Evolutionary conservation across 2,797 vertebrate species (phyloP), one percentile per base, ranked within the genome.

Genomic region (Coilia nasus): DNA sequence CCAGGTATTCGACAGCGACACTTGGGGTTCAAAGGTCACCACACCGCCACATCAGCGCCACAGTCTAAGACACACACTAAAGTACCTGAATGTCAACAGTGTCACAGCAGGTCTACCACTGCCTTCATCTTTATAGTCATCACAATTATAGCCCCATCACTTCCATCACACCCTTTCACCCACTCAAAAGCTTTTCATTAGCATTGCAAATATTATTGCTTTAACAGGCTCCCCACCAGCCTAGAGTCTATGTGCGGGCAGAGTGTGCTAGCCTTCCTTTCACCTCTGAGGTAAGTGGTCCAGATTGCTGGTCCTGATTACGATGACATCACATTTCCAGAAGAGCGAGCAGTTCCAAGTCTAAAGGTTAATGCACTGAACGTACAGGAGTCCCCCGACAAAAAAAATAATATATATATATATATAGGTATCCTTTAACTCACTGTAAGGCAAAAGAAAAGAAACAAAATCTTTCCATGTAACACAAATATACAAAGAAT

Each of bases 191-290:
- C 83, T 85, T 83, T 86, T 81, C 84, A 41, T 41, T 86, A 86
- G 44, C 64, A 86, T 71, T 46, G 50, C 35, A 54, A 85, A 86
- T 41, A 90, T 94, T 95, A 96, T 96, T 95, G 94, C 94, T 95
- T 91, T 86, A 57, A 84, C 57, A 86, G 85, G 64, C 83, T 85
- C 25, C 83, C 81, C 56, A 50, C 31, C 59, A 81, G 17, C 35
- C 71, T 41, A 35, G 75, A 84, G 85, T 87, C 87, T 87, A 85
- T 87, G 87, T 89, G 91, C 86, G 86, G 85, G 64, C 82, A 86
- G 17, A 86, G 64, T 85, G 86, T 85, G 82, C 47, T 81, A 12
- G 87, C 21, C 91, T 90, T 86, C 0, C 87, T 71, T 54, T 50
- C 85, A 83, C 35, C 83, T 82, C 81, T 71, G 83, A 89, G 90